phyloP scores from a whole-genome alignment of 2,113 vertebrate genomes.

The Tiliqua scincoides region DNA sequence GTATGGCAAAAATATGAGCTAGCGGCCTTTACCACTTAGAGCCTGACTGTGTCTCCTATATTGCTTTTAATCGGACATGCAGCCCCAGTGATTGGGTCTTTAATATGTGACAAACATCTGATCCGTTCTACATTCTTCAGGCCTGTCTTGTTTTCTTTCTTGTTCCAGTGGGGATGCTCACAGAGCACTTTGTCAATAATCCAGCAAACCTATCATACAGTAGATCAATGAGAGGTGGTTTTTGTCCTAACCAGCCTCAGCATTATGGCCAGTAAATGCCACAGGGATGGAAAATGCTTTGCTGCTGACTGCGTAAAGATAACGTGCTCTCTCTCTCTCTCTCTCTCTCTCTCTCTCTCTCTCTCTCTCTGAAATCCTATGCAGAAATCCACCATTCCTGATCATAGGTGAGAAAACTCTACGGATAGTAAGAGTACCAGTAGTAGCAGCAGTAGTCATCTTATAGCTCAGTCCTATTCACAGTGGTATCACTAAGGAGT shows the following conservation, averaged over 20 bases:
- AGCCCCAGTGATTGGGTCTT: conserved; percentile 45
- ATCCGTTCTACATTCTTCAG: conserved; percentile 46
- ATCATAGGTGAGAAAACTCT: background rate
- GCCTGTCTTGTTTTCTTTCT: conserved; percentile 49
- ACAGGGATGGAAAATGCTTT: conserved; percentile 22
- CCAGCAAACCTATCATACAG: conserved; percentile 25
- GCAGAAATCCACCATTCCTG: background rate
- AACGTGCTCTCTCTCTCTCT: background rate
- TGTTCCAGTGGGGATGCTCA: conserved; percentile 53
- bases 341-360: background rate
- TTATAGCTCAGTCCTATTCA: too few relatives aligned
- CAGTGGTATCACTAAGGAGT: too few relatives aligned
- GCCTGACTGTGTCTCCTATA: conserved; percentile 14
- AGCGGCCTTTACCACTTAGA: background rate
- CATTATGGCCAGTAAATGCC: conserved; percentile 4
- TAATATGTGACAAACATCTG: conserved; percentile 56
- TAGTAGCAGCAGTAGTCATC: too few relatives aligned
- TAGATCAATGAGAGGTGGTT: conserved; percentile 39
- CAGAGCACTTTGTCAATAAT: conserved; percentile 56
- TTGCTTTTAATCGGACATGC: conserved; percentile 54
- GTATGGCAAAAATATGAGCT: background rate
- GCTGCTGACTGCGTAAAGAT: background rate
- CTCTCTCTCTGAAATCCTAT: too few relatives aligned
- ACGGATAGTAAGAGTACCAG: too few relatives aligned
- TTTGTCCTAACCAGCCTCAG: conserved; percentile 16